Conservation (phyloP, 2,888 invertebrate genomes). For the Sinhomidia bicolor region DNA sequence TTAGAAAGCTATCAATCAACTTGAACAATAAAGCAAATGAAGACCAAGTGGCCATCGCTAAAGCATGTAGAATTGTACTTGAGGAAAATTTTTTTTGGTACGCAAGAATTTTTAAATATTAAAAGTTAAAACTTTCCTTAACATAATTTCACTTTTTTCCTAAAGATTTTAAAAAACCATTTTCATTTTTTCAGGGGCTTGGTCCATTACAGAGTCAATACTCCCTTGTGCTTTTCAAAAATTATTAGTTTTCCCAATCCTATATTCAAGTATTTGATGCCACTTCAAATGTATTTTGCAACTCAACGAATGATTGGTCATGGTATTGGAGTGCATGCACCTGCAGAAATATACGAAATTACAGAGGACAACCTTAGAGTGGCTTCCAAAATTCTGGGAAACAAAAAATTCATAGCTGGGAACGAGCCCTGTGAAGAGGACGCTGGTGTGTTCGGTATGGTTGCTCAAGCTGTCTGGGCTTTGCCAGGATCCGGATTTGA, state of each 20-base stretch:
- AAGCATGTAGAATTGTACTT: slow-evolving; percentile 9
- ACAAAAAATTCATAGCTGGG: slow-evolving; percentile 76
- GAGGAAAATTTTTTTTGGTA: slow-evolving; percentile 47
- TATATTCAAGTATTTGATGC: neutral
- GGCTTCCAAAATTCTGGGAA: slow-evolving; percentile 73
- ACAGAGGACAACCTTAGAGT: slow-evolving; percentile 69
- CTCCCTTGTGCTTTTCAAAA: too few species aligned
- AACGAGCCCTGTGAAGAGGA: slow-evolving; percentile 80
- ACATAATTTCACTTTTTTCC: too few species aligned
- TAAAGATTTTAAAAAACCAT: too few species aligned
- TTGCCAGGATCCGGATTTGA: slow-evolving; percentile 79
- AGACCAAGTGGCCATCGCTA: neutral
- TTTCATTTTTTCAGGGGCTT: too few species aligned
- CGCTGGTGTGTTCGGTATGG: slow-evolving; percentile 81
- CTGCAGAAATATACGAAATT: slow-evolving; percentile 70
- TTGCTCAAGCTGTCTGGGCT: slow-evolving; percentile 81
- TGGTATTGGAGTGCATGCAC: slow-evolving; percentile 77
- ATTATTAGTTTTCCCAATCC: neutral
- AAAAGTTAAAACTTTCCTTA: too few species aligned
- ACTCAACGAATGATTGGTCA: slow-evolving; percentile 29
- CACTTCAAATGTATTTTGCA: neutral
- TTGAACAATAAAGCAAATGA: neutral
- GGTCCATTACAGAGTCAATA: too few species aligned
- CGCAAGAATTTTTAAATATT: too few species aligned
- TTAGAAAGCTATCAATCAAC: slow-evolving; percentile 79